Evolutionary conservation across 2,888 invertebrate species (phyloP).

Genomic region (Eurytoma californica): DNA sequence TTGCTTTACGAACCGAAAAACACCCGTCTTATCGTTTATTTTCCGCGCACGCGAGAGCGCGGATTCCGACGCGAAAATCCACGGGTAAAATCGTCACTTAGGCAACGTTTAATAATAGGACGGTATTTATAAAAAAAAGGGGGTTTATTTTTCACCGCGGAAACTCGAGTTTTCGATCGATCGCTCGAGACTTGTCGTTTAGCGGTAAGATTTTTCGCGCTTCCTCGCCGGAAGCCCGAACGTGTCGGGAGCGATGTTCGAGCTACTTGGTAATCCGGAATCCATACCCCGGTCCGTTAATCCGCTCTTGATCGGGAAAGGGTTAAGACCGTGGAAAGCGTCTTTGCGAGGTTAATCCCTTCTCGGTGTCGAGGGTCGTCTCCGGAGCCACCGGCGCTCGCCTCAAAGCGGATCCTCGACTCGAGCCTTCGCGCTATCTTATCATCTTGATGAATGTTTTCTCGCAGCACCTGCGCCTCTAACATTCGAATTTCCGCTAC

Average conservation of each 20-base stretch:
- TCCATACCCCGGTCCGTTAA: constrained; percentile 60
- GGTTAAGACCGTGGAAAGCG: constrained; percentile 66
- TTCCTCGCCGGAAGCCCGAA: constrained; percentile 31
- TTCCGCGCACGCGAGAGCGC: background rate
- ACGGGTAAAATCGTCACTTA: background rate
- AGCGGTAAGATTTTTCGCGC: background rate
- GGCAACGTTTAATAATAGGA: background rate
- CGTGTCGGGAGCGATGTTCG: constrained; percentile 48
- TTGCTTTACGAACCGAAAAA: constrained; percentile 59
- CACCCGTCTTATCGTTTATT: constrained; percentile 46
- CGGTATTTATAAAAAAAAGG: background rate
- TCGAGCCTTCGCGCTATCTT: constrained; percentile 61
- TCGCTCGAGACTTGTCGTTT: background rate
- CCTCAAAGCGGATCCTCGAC: constrained; percentile 44
- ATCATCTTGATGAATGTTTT: constrained; percentile 72
- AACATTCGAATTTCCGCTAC: constrained; percentile 66
- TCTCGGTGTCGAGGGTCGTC: constrained; percentile 57
- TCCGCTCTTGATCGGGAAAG: constrained; percentile 65
- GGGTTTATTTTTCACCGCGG: background rate
- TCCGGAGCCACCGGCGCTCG: constrained; percentile 52
- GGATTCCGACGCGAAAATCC: constrained; percentile 4
- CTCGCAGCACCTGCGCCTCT: constrained; percentile 69
- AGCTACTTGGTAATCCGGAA: constrained; percentile 57
- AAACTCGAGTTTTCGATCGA: background rate
- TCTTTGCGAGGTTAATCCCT: constrained; percentile 58